phyloP scores from a whole-genome alignment of 1,140 invertebrate species.

The Drosophila parvula region DNA sequence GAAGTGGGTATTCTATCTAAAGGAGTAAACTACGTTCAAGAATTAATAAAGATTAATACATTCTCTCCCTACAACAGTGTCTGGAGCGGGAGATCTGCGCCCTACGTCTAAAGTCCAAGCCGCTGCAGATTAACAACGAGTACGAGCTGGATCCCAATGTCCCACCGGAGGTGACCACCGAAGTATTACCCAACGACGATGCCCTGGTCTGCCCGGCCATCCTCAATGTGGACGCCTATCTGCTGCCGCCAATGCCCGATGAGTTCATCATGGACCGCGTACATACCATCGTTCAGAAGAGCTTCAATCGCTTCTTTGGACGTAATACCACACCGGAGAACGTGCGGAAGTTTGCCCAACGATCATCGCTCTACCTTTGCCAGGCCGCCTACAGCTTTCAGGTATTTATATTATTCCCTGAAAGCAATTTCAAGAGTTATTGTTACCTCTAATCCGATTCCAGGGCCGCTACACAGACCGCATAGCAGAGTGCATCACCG shows the following conservation, averaged over 20 bases:
- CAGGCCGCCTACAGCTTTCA: slow-evolving; percentile 77
- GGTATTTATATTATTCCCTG: not conserved
- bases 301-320: slow-evolving; percentile 64
- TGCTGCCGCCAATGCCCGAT: slow-evolving; percentile 69
- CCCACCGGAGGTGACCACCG: slow-evolving; percentile 15
- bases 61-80: slow-evolving; percentile 33
- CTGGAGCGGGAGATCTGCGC: slow-evolving; percentile 79
- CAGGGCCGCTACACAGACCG: slow-evolving; percentile 70
- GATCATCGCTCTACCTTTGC: slow-evolving; percentile 70
- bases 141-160: slow-evolving; percentile 26
- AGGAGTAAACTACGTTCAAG: no score
- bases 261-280: slow-evolving; percentile 76
- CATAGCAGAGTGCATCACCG: slow-evolving; percentile 73
- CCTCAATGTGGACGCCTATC: slow-evolving; percentile 64
- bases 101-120: slow-evolving; percentile 76
- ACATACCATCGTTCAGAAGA: slow-evolving; percentile 72
- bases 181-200: slow-evolving; percentile 47
- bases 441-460: slow-evolving; percentile 2
- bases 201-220: slow-evolving; percentile 54
- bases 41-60: not conserved
- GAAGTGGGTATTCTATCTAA: slow-evolving; percentile 52
- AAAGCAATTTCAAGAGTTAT: not conserved
- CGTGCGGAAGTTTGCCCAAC: slow-evolving; percentile 62
- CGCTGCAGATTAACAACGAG: slow-evolving; percentile 68
- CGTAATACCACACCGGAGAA: slow-evolving; percentile 64